Evolutionary conservation across 2,888 invertebrate species (phyloP).

Genomic region (Flabesymbios commensalis): DNA sequence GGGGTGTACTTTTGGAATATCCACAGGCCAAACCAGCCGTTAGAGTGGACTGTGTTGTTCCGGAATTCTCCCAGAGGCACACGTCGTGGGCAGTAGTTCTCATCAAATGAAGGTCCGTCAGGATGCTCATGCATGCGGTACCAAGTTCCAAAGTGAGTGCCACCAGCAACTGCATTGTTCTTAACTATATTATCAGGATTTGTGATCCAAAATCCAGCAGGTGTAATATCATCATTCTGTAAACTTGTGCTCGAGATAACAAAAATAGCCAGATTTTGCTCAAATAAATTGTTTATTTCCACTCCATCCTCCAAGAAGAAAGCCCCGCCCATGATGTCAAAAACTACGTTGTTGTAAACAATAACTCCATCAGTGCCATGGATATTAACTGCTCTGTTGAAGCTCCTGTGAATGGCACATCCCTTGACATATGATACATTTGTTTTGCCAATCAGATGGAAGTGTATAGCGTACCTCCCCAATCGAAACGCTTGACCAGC

Average conservation of each 20-base stretch:
- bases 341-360: conserved; percentile 32
- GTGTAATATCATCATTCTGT: conserved; percentile 41
- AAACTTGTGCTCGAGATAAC: conserved; percentile 33
- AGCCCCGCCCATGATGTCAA: conserved; percentile 39
- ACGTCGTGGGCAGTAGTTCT: conserved; percentile 30
- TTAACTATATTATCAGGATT: conserved; percentile 37
- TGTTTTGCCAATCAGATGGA: conserved; percentile 40
- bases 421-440: conserved; percentile 33
- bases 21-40: conserved; percentile 43
- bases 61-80: conserved; percentile 24
- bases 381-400: conserved; percentile 40
- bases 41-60: conserved; percentile 40
- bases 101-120: conserved; percentile 36
- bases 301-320: conserved; percentile 41
- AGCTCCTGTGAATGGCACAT: conserved; percentile 34
- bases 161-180: conserved; percentile 38
- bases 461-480: conserved; percentile 43
- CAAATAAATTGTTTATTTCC: conserved; percentile 33
- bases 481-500: conserved; percentile 41
- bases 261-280: conserved; percentile 33
- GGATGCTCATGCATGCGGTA: conserved; percentile 39
- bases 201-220: conserved; percentile 39
- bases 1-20: conserved; percentile 35
- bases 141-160: conserved; percentile 43
- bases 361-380: conserved; percentile 30